A percentile compares a stretch with the other conserved stretches of the same genome.
Evolutionary conservation across 2,113 vertebrate genomes (phyloP).

Genomic region (Lasiurus cinereus): DNA sequence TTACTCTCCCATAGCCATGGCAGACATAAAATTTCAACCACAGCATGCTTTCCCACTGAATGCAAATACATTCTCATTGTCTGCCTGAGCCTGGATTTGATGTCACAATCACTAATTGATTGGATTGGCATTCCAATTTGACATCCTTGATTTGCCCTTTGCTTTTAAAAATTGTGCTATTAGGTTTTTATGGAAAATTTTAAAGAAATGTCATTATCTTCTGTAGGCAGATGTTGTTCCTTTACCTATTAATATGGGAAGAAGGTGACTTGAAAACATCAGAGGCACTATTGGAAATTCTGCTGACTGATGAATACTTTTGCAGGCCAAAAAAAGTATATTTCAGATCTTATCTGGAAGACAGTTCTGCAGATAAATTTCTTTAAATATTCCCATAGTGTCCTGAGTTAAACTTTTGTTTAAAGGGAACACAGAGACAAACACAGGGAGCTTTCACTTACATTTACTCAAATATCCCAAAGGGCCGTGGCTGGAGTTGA

Average conservation of each 20-base stretch:
- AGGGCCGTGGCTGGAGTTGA: slow-evolving; percentile 66
- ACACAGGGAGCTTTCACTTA: slow-evolving; percentile 74
- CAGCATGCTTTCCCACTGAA: neutral
- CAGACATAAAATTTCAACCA: slow-evolving; percentile 40
- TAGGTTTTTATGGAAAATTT: slow-evolving; percentile 65
- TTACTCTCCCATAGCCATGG: neutral
- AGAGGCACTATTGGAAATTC: slow-evolving; percentile 64
- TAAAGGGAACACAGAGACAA: slow-evolving; percentile 77
- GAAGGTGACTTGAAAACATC: slow-evolving; percentile 58
- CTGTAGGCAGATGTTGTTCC: slow-evolving; percentile 14
- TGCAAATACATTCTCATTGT: neutral
- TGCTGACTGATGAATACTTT: slow-evolving; percentile 74
- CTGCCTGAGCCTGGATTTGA: neutral
- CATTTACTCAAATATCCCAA: slow-evolving; percentile 77
- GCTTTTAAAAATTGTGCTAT: slow-evolving; percentile 21
- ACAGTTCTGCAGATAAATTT: slow-evolving; percentile 73
- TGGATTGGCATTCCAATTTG: slow-evolving; percentile 24
- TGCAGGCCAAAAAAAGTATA: slow-evolving; percentile 54
- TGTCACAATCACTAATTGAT: slow-evolving; percentile 11
- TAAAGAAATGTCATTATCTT: slow-evolving; percentile 68
- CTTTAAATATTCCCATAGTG: slow-evolving; percentile 74
- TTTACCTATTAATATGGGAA: slow-evolving; percentile 67
- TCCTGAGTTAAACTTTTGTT: slow-evolving; percentile 83
- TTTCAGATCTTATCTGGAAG: slow-evolving; percentile 74
- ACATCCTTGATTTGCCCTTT: slow-evolving; percentile 63